Percentiles rank a stretch among this genome's conserved stretches.
These are phyloP conservation scores for Dendrolimus punctatus DNA, from an alignment of 1,140 invertebrate genomes.

Conservation along the genomic window DNA sequence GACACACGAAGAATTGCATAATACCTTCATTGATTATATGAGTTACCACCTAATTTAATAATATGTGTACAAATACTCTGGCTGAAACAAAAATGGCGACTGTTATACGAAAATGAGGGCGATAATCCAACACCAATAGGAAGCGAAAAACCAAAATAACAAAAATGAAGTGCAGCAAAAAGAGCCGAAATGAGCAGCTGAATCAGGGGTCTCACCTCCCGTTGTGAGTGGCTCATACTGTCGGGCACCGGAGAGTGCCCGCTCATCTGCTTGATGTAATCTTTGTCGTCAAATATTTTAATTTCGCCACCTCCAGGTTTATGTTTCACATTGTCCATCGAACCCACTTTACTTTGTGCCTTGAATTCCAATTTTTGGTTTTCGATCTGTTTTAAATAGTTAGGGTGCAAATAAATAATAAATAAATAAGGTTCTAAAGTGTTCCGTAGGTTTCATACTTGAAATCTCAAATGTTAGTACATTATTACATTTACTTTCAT, in stretches of 20 bases:
- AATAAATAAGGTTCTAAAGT: background rate
- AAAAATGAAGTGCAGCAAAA: conserved; percentile 12
- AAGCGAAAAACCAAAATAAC: conserved; percentile 30
- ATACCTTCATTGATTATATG: conserved; percentile 2
- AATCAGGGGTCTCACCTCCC: conserved; percentile 74
- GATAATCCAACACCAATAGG: conserved; percentile 41
- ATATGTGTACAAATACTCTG: conserved; percentile 72
- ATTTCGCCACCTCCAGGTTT: conserved; percentile 94
- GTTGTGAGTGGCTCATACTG: conserved; percentile 75
- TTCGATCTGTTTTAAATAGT: conserved; percentile 82
- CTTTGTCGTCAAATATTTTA: conserved; percentile 95
- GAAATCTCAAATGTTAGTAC: background rate
- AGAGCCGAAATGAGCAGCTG: conserved; percentile 18
- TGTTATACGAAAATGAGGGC: conserved; percentile 22
- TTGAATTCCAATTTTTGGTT: conserved; percentile 89
- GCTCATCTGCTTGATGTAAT: conserved; percentile 88
- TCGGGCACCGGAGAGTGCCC: conserved; percentile 75
- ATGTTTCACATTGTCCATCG: conserved; percentile 94
- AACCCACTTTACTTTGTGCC: conserved; percentile 90
- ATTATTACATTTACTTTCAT: background rate
- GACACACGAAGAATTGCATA: conserved; percentile 9
- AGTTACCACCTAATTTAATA: conserved; percentile 58
- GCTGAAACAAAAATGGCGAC: conserved; percentile 66
- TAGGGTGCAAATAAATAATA: conserved; percentile 31
- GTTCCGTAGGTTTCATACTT: conserved; percentile 9